Evolutionary conservation across 2,797 vertebrate genomes (phyloP).

Genomic region (Helarctos malayanus): DNA sequence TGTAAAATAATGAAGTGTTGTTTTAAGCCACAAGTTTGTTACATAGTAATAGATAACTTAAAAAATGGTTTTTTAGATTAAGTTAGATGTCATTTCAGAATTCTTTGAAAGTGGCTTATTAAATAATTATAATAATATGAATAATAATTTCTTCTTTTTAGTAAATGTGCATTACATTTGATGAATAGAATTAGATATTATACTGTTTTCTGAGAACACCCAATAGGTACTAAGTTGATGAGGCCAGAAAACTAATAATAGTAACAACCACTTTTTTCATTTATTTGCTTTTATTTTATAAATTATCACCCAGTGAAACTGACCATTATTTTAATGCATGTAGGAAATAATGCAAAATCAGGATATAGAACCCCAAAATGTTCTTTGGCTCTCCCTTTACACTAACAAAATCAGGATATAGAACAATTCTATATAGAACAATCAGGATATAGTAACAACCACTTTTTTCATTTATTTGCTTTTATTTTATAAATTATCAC

Average conservation of each 20-base stretch:
- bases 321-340: neutral
- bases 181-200: neutral
- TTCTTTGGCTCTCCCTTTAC: too few species aligned
- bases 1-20: neutral
- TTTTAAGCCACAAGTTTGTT: neutral
- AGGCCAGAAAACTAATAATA: neutral
- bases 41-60: neutral
- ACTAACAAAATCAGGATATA: too few species aligned
- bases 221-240: neutral
- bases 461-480: neutral
- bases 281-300: conserved; percentile 24
- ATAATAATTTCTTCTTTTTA: neutral
- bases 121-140: neutral
- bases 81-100: neutral
- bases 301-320: neutral
- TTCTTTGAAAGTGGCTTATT: neutral
- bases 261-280: neutral
- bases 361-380: neutral
- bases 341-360: neutral
- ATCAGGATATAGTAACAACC: neutral
- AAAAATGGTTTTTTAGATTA: neutral
- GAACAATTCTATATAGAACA: too few species aligned
- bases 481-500: conserved; percentile 20
- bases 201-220: neutral
- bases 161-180: neutral